These are phyloP conservation scores for Agrochola lota DNA, from an alignment of 2,888 invertebrate genomes.

Conservation along the genomic window DNA sequence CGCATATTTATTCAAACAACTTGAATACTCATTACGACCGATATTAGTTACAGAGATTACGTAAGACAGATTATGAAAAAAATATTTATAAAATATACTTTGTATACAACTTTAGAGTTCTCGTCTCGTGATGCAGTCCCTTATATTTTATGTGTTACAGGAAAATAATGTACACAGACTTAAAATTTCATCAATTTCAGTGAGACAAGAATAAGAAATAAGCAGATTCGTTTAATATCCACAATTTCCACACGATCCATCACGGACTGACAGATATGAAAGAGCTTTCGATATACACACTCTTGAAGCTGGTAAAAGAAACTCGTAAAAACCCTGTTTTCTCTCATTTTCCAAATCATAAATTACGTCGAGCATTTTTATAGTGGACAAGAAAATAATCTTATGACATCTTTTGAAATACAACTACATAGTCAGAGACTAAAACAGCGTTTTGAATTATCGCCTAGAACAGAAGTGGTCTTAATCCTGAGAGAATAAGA, in stretches of 20 bases:
- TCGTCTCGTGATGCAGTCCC: background rate
- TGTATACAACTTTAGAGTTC: background rate
- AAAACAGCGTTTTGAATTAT: conserved; percentile 45
- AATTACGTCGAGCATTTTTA: conserved; percentile 65
- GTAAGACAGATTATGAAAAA: background rate
- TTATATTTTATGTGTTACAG: background rate
- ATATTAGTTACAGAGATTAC: conserved; percentile 3
- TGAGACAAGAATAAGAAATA: conserved; percentile 1
- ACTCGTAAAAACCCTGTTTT: conserved; percentile 56
- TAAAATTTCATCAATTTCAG: conserved; percentile 26
- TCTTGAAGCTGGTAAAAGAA: conserved; percentile 55
- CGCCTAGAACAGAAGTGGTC: conserved; percentile 26
- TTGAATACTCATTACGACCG: conserved; percentile 15
- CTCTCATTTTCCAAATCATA: conserved; percentile 65
- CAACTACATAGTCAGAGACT: conserved; percentile 53
- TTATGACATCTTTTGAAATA: conserved; percentile 60
- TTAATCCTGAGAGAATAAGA: conserved; percentile 41
- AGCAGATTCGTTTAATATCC: conserved; percentile 17
- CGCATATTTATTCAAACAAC: conserved; percentile 40
- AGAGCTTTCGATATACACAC: conserved; percentile 40
- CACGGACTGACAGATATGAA: conserved; percentile 14
- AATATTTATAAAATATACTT: background rate
- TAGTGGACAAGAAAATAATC: conserved; percentile 62
- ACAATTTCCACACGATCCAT: conserved; percentile 32
- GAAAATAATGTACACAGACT: background rate